Conservation (phyloP, 1,140 invertebrate species). For the Pseudomyrmex sp. region DNA sequence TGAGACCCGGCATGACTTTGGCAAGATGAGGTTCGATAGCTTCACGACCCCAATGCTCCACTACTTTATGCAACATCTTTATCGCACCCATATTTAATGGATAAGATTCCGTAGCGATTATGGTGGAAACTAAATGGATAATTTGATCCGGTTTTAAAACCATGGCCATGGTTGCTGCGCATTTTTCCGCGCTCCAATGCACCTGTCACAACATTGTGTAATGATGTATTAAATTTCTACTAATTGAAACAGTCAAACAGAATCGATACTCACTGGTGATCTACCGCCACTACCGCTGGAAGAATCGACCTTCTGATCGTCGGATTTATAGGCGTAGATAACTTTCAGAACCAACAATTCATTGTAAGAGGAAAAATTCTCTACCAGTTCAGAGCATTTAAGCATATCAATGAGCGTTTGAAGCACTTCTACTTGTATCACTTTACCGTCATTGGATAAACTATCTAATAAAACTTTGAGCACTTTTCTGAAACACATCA, state of each 20-base stretch:
- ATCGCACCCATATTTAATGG: constrained; percentile 96
- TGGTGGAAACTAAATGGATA: constrained; percentile 90
- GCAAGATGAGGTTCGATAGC: constrained; percentile 91
- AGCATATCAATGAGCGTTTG: constrained; percentile 93
- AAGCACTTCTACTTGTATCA: constrained; percentile 90
- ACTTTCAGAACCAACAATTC: constrained; percentile 95
- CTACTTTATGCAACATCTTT: constrained; percentile 95
- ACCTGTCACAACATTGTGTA: constrained; percentile 36
- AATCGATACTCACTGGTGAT: constrained; percentile 81
- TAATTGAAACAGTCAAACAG: constrained; percentile 2
- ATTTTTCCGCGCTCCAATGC: constrained; percentile 87
- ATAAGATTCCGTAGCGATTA: constrained; percentile 94
- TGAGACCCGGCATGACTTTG: constrained; percentile 94
- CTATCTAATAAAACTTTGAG: constrained; percentile 91
- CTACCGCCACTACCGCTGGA: constrained; percentile 75
- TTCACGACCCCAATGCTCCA: constrained; percentile 89
- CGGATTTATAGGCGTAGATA: constrained; percentile 91
- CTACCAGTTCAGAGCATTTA: constrained; percentile 89
- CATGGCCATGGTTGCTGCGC: constrained; percentile 90
- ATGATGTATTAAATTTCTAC: background rate
- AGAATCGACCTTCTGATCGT: constrained; percentile 78
- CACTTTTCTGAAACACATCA: constrained; percentile 86
- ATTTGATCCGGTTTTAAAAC: constrained; percentile 90
- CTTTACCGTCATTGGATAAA: constrained; percentile 88
- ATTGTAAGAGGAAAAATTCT: constrained; percentile 93